These are phyloP conservation scores for Anguilla marmorata DNA, from an alignment of 2,797 vertebrate genomes.

Conservation along the genomic window DNA sequence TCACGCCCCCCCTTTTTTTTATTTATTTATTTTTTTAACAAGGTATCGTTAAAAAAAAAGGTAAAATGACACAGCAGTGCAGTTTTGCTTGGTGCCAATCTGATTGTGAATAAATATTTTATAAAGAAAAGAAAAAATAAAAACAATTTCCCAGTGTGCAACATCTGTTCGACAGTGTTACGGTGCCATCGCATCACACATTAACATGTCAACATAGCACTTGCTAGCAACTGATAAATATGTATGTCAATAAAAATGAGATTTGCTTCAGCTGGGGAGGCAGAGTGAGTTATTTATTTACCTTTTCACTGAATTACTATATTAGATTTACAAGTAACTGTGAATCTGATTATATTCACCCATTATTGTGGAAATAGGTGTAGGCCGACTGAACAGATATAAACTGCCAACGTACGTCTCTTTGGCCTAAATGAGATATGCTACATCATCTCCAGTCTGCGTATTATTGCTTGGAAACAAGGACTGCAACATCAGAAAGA, in stretches of 20 bases:
- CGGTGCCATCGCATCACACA: slow-evolving; percentile 32
- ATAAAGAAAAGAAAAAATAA: slow-evolving; percentile 1
- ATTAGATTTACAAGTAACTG: slow-evolving; percentile 36
- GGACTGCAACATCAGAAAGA: neutral
- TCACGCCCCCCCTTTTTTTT: neutral
- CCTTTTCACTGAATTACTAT: slow-evolving; percentile 36
- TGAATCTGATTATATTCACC: slow-evolving; percentile 27
- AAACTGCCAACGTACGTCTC: neutral
- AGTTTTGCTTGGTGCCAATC: slow-evolving; percentile 15
- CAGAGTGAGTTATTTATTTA: slow-evolving; percentile 29
- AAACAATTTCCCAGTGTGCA: slow-evolving; percentile 34
- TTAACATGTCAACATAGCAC: slow-evolving; percentile 30
- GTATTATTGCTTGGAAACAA: neutral
- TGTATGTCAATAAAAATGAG: slow-evolving; percentile 42
- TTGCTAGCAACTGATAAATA: slow-evolving; percentile 44
- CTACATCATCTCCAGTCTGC: neutral
- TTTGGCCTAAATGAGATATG: neutral
- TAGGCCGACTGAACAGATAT: neutral
- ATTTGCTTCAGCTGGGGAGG: slow-evolving; percentile 18
- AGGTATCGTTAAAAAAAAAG: neutral
- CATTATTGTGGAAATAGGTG: slow-evolving; percentile 31
- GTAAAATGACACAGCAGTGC: neutral
- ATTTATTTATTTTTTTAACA: neutral
- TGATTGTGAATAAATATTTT: slow-evolving; percentile 33
- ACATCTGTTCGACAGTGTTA: slow-evolving; percentile 39